Evolutionary conservation across 2,113 vertebrate species (phyloP).

Genomic region (Urocolius indicus): DNA sequence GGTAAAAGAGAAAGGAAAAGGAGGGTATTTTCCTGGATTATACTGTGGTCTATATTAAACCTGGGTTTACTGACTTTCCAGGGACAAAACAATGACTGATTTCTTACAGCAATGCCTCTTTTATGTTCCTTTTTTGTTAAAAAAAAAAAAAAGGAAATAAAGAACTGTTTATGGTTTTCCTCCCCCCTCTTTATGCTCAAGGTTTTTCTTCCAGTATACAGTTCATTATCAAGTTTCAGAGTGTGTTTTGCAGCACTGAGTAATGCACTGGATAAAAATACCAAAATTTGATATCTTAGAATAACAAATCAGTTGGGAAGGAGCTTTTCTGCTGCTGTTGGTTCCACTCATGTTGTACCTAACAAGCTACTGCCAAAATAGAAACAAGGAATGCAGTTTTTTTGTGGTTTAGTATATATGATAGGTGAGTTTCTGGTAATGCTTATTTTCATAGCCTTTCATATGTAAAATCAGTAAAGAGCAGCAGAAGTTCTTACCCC

Average conservation of each 20-base stretch:
- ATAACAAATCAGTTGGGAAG: conserved; percentile 31
- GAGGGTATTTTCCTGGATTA: conserved; percentile 6
- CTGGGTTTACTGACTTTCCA: conserved; percentile 2
- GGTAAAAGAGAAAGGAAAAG: neutral
- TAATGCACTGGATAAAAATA: conserved; percentile 39
- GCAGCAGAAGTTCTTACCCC: neutral
- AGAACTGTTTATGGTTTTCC: conserved; percentile 19
- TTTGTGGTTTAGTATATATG: neutral
- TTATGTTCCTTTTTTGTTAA: neutral
- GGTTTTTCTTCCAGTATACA: conserved; percentile 24
- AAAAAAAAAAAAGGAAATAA: neutral
- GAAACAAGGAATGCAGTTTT: neutral
- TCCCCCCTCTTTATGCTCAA: neutral
- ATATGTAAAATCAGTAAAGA: neutral
- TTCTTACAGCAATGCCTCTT: neutral
- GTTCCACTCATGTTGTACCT: neutral
- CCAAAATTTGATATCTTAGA: conserved; percentile 43
- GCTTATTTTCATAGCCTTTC: neutral
- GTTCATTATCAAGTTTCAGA: conserved; percentile 39
- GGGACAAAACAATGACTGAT: neutral
- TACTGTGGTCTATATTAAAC: neutral
- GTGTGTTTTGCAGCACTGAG: conserved; percentile 28
- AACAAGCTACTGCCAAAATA: neutral
- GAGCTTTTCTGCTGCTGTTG: conserved; percentile 16
- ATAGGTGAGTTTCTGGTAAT: neutral